Conservation (phyloP, 2,113 vertebrate genomes). For the Arenaria interpres region DNA sequence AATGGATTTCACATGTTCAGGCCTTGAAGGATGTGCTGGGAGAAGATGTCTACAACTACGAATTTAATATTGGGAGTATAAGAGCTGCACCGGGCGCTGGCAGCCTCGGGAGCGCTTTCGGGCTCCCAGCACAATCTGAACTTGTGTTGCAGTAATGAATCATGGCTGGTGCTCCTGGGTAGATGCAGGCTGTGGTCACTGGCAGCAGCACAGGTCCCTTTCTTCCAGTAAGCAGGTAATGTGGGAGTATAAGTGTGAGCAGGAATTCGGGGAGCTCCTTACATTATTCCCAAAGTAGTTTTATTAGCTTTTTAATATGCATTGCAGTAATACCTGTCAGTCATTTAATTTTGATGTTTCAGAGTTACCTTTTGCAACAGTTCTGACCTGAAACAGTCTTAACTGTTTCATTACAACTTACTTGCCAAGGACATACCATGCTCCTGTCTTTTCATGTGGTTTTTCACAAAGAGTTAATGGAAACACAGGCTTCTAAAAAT, state of each 20-base stretch:
- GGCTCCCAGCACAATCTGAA: fast-evolving
- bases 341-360: background rate
- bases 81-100: fast-evolving
- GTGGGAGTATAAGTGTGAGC: background rate
- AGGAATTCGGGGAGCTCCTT: background rate
- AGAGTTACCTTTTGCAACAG: constrained; percentile 2
- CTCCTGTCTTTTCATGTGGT: background rate
- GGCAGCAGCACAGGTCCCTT: background rate
- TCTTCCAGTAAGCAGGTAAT: background rate
- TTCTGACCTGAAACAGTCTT: background rate
- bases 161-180: background rate
- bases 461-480: background rate
- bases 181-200: background rate
- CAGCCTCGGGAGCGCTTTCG: background rate
- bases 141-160: background rate
- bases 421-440: background rate
- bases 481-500: background rate
- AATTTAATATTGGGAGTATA: fast-evolving
- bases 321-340: background rate
- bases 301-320: background rate
- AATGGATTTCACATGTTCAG: background rate
- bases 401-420: background rate
- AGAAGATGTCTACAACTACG: background rate
- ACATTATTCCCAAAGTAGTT: fast-evolving
- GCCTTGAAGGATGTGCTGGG: background rate